Conservation (phyloP, 53 echinoderm and acorn worm species). For the Crossaster papposus region DNA sequence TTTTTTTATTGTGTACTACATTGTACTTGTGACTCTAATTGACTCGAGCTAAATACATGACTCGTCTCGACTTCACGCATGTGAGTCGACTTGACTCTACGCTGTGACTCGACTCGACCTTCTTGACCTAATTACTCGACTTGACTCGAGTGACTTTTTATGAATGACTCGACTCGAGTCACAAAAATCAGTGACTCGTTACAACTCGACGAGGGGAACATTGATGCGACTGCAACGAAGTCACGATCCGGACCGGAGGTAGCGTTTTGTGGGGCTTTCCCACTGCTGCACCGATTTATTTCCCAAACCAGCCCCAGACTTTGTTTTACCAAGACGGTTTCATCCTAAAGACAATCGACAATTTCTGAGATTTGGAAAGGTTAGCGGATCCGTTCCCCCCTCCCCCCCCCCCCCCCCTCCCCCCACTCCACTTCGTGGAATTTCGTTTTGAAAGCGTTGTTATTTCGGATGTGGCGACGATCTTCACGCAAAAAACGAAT, state of each 20-base stretch:
- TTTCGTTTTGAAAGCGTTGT: conserved; percentile 14
- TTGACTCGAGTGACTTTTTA: too few relatives aligned
- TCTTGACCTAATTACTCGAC: too few relatives aligned
- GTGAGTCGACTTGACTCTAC: too few relatives aligned
- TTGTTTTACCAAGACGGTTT: conserved; percentile 1
- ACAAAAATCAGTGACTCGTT: not conserved
- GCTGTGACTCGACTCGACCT: too few relatives aligned
- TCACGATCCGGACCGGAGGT: not conserved
- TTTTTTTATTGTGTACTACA: too few relatives aligned
- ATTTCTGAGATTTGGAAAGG: conserved; percentile 5
- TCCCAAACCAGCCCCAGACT: not conserved
- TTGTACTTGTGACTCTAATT: too few relatives aligned
- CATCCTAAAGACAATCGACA: conserved; percentile 10
- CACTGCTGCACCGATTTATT: not conserved
- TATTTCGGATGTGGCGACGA: conserved; percentile 29
- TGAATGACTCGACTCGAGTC: too few relatives aligned
- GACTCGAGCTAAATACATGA: too few relatives aligned
- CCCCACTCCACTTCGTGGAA: conserved; percentile 22
- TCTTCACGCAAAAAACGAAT: not conserved
- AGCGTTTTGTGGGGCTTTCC: not conserved
- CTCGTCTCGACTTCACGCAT: too few relatives aligned
- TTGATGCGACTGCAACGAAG: not conserved
- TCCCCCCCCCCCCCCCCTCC: too few relatives aligned
- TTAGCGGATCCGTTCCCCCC: conserved; percentile 4
- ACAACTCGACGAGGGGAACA: not conserved